These are phyloP conservation scores for Drosophila fulvimacula DNA, from an alignment of 2,888 invertebrate genomes.

Conservation along the genomic window DNA sequence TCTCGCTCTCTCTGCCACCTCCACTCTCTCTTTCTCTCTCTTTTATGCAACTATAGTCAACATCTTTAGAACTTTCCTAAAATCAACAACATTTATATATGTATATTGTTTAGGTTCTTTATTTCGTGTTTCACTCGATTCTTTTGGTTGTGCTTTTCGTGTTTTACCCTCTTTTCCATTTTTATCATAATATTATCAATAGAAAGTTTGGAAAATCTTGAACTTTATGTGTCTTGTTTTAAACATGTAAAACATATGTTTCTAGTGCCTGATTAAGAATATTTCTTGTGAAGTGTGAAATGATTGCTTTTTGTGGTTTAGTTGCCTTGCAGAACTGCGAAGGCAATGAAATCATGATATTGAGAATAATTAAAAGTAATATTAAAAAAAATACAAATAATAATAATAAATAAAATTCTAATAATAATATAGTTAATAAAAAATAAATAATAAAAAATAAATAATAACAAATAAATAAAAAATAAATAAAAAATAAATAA, in stretches of 20 bases:
- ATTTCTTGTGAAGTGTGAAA: background rate
- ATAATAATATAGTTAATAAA: background rate
- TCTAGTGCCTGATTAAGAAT: background rate
- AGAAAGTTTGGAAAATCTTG: background rate
- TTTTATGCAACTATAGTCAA: slow-evolving; percentile 23
- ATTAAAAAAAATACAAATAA: background rate
- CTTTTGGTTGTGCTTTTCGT: background rate
- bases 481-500: background rate
- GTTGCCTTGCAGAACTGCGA: background rate
- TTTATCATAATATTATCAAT: slow-evolving; percentile 5
- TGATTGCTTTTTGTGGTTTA: background rate
- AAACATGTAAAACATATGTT: slow-evolving; percentile 2
- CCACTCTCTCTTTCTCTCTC: background rate
- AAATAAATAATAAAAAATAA: background rate
- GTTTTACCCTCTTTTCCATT: background rate
- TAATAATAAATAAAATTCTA: background rate
- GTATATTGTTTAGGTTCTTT: background rate
- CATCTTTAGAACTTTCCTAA: slow-evolving; percentile 32
- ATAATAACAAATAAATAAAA: background rate
- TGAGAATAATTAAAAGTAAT: background rate
- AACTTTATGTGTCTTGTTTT: background rate
- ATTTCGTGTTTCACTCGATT: slow-evolving; percentile 12
- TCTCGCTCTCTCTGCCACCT: background rate
- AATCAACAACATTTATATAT: background rate
- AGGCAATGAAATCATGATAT: background rate